phyloP scores from a whole-genome alignment of 2,888 invertebrate species.

The Netelia inedita region DNA sequence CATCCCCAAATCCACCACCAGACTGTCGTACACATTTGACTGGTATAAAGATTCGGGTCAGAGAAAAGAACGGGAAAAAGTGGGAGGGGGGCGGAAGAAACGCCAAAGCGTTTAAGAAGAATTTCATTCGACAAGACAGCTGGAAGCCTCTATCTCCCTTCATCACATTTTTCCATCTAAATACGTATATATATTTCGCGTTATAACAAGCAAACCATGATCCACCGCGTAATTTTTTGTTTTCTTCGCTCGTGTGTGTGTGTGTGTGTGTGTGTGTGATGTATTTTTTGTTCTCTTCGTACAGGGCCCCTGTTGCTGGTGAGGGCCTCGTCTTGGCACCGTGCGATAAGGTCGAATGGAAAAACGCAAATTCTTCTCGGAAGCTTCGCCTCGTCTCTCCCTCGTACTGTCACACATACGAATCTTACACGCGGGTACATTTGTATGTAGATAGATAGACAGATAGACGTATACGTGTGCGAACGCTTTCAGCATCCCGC shows the following conservation, averaged over 20 bases:
- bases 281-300: too few species aligned
- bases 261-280: too few species aligned
- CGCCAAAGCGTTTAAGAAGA: constrained; percentile 57
- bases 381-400: constrained; percentile 34
- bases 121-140: constrained; percentile 59
- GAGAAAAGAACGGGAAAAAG: background rate
- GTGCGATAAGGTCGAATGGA: constrained; percentile 54
- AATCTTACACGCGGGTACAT: background rate
- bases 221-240: constrained; percentile 3
- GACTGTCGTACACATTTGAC: constrained; percentile 8
- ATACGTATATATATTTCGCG: background rate
- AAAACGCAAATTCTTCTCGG: constrained; percentile 53
- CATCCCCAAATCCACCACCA: too few species aligned
- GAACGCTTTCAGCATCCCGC: constrained; percentile 32
- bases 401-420: constrained; percentile 22
- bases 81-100: background rate
- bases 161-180: constrained; percentile 16
- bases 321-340: constrained; percentile 19
- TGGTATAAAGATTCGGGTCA: constrained; percentile 40
- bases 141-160: constrained; percentile 39
- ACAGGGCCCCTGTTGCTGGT: background rate
- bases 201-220: background rate
- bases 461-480: background rate
- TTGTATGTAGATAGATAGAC: background rate
- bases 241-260: background rate